Base-by-base conservation (phyloP, 2,888 invertebrate species). In the Platycheirus rosarum region DNA sequence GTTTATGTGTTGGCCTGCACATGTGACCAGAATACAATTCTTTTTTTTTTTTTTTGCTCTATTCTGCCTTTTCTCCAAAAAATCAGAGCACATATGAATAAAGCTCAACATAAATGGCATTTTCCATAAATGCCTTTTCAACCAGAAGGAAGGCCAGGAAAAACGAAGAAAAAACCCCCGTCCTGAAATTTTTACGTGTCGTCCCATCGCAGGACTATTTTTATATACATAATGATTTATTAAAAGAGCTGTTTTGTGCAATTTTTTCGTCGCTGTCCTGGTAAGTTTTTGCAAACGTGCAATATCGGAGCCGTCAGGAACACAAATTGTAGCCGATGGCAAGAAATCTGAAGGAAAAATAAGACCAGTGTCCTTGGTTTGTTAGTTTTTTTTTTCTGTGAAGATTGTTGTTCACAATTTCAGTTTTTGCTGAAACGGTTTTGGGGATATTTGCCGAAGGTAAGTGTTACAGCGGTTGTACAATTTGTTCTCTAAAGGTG, bases 51-150 rank as follows among this genome's bases (percentile, higher is more conserved):
- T 44, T 60, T 23, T 20, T n/a, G 13, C 9, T 66, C 0, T 62
- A 14, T 42, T 42, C 32, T 51, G 35, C 23, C n/a, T 35, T 51
- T 49, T 48, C 48, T 35, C n/a, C 29, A 37, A 35, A 62, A 82
- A 76, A 76, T 82, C 82, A 82, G 71, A 63, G 51, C 75, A 65
- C 65, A 70, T 75, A 70, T 75, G 80, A 75, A 75, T 65, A 80
- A 80, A 65, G 46, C 80, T 75, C 65, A 70, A 75, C 80, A 65
- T 60, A 46, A 75, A 75, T 75, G 66, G 70, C 69, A 75, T 75
- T 75, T 65, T 74, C 57, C 57, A 75, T 69, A 75, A 80, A 80
- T 75, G 74, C 79, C 69, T 75, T 69, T 49, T 18, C 69, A 55
- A 80, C 49, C 13, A 66, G 20, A 55, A 79, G 46, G 32, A 71